A percentile compares a stretch with the other conserved stretches of the same genome.
Evolutionary conservation across 2,797 vertebrate genomes (phyloP).

Genomic region (Sebastes wilsoni): DNA sequence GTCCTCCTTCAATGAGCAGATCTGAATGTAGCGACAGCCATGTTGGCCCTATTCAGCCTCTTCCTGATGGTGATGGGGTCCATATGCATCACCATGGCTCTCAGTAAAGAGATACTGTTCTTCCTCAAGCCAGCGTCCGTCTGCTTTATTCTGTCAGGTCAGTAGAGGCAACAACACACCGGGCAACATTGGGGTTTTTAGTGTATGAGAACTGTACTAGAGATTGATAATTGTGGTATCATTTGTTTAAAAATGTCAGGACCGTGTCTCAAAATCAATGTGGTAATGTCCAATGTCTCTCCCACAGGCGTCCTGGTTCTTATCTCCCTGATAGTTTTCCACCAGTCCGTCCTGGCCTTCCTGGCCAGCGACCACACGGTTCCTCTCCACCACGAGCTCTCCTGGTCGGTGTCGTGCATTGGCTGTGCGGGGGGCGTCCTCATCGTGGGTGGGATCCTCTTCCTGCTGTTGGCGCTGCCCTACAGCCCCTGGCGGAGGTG

Average conservation of each 20-base stretch:
- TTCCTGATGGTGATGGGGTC: conserved; percentile 87
- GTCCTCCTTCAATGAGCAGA: conserved; percentile 65
- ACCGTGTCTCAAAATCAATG: not conserved
- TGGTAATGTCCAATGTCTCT: not conserved
- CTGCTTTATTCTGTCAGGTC: conserved; percentile 90
- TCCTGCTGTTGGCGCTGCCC: conserved; percentile 85
- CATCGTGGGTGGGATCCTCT: conserved; percentile 82
- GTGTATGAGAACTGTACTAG: not conserved
- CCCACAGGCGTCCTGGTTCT: conserved; percentile 85
- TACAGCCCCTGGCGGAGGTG: conserved; percentile 81
- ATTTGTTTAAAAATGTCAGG: not conserved
- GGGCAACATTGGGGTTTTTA: not conserved
- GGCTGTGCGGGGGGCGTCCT: conserved; percentile 82
- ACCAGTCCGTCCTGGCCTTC: conserved; percentile 84
- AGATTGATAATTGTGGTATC: not conserved
- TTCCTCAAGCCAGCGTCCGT: conserved; percentile 88
- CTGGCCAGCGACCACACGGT: conserved; percentile 80
- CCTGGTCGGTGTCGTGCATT: conserved; percentile 88
- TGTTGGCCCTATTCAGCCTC: conserved; percentile 85
- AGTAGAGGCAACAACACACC: not conserved
- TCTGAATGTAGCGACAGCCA: conserved; percentile 84
- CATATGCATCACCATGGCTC: conserved; percentile 87
- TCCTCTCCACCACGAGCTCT: conserved; percentile 85
- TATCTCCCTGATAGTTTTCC: conserved; percentile 85
- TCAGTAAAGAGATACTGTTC: conserved; percentile 88